Percentiles rank a stretch among this genome's conserved stretches.
These are phyloP conservation scores for Acleris cristana DNA, from an alignment of 2,888 invertebrate species.

Conservation along the genomic window DNA sequence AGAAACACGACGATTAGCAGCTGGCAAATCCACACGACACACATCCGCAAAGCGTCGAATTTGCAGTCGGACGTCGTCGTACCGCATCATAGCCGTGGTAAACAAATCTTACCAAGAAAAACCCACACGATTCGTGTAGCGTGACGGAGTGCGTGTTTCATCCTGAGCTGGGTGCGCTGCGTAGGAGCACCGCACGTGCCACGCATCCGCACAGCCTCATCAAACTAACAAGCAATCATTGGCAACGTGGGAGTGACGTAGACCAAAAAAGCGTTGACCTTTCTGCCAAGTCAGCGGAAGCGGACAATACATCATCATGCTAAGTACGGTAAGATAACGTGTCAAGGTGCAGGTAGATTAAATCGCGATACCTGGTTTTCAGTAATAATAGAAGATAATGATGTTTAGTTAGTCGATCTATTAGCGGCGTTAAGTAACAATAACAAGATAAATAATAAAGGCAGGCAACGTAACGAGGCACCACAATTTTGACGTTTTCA, in stretches of 20 bases:
- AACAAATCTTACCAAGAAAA: conserved; percentile 53
- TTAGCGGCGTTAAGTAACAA: conserved; percentile 27
- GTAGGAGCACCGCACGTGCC: conserved; percentile 66
- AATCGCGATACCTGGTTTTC: conserved; percentile 27
- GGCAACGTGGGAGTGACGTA: conserved; percentile 69
- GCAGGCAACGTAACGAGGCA: conserved; percentile 28
- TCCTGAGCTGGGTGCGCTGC: conserved; percentile 39
- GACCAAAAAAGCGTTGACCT: conserved; percentile 59
- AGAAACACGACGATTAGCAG: conserved; percentile 51
- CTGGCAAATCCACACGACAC: conserved; percentile 45
- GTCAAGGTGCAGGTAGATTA: conserved; percentile 42
- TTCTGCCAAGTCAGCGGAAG: conserved; percentile 47
- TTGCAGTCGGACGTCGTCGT: conserved; percentile 40
- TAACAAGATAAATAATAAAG: conserved; percentile 5
- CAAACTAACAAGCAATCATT: conserved; percentile 50
- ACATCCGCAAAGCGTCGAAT: conserved; percentile 47
- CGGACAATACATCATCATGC: conserved; percentile 46
- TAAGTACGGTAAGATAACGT: conserved; percentile 36
- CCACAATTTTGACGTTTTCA: conserved; percentile 33
- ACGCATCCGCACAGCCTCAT: conserved; percentile 63
- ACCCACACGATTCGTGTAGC: conserved; percentile 53
- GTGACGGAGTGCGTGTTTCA: conserved; percentile 45
- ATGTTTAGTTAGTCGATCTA: conserved; percentile 23
- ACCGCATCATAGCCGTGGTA: conserved; percentile 42
- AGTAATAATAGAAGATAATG: conserved; percentile 31